Conservation (phyloP, 2,888 invertebrate species). For the Lithodes maja region DNA sequence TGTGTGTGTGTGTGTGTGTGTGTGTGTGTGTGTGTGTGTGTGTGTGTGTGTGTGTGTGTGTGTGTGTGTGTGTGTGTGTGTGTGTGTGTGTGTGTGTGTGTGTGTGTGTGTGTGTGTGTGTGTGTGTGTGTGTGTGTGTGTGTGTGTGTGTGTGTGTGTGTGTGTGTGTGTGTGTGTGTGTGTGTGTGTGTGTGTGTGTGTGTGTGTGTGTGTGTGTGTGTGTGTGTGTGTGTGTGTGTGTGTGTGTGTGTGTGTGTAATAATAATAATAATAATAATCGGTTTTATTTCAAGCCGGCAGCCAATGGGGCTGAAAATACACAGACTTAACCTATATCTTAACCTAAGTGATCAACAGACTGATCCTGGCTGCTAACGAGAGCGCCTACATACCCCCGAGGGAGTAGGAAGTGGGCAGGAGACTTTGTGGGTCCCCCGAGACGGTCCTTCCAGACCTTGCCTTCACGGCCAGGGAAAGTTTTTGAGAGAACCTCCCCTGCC, state of each 20-base stretch:
- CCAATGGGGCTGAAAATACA: too few relatives aligned
- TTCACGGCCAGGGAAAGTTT: too few relatives aligned
- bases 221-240: slow-evolving; percentile 1
- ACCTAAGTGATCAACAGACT: too few relatives aligned
- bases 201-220: slow-evolving; percentile 1
- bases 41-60: slow-evolving; percentile 1
- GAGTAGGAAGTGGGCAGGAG: too few relatives aligned
- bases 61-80: neutral
- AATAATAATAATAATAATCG: too few relatives aligned
- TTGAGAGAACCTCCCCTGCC: too few relatives aligned
- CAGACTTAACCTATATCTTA: too few relatives aligned
- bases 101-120: neutral
- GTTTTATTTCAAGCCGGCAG: too few relatives aligned
- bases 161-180: neutral
- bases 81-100: neutral
- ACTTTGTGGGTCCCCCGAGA: too few relatives aligned
- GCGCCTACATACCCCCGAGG: too few relatives aligned
- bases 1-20: slow-evolving; percentile 1
- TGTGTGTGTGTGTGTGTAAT: neutral
- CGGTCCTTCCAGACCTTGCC: too few relatives aligned
- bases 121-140: neutral
- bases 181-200: slow-evolving; percentile 1
- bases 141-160: neutral
- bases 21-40: slow-evolving; percentile 1
- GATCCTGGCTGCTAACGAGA: too few relatives aligned